Evolutionary conservation across 2,797 vertebrate species (phyloP).

Genomic region (Rhabdophis nuchalis): DNA sequence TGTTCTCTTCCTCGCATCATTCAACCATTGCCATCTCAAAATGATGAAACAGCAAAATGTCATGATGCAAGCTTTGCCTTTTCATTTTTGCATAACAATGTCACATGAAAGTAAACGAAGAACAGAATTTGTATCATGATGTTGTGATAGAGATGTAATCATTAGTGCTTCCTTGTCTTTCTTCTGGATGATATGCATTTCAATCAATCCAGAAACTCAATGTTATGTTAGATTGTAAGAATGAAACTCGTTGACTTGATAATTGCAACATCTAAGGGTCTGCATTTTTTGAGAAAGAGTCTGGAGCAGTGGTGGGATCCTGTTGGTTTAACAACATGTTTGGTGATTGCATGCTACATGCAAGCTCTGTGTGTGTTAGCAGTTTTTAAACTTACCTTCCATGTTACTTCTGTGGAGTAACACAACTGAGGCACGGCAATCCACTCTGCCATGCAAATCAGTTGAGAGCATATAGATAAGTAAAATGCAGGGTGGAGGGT

Average conservation of each 20-base stretch:
- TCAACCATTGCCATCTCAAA: background rate
- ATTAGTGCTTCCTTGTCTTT: background rate
- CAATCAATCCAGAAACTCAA: background rate
- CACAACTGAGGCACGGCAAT: too few relatives aligned
- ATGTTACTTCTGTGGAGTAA: too few relatives aligned
- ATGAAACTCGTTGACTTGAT: background rate
- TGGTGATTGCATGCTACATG: too few relatives aligned
- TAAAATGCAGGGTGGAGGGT: too few relatives aligned
- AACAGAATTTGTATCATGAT: background rate
- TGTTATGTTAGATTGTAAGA: background rate
- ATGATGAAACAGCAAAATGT: background rate
- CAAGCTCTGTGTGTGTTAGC: too few relatives aligned
- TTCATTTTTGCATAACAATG: background rate
- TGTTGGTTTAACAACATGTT: too few relatives aligned
- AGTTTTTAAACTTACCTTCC: too few relatives aligned
- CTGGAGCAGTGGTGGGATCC: background rate
- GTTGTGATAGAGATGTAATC: background rate
- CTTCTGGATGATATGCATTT: background rate
- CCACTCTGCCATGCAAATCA: too few relatives aligned
- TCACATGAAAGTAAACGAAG: background rate
- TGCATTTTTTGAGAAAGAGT: background rate
- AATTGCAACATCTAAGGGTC: background rate
- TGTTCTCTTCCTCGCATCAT: background rate
- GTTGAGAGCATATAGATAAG: too few relatives aligned
- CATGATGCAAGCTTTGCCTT: background rate